Conservation (phyloP, 2,888 invertebrate genomes). For the Zaprionus lineosus region DNA sequence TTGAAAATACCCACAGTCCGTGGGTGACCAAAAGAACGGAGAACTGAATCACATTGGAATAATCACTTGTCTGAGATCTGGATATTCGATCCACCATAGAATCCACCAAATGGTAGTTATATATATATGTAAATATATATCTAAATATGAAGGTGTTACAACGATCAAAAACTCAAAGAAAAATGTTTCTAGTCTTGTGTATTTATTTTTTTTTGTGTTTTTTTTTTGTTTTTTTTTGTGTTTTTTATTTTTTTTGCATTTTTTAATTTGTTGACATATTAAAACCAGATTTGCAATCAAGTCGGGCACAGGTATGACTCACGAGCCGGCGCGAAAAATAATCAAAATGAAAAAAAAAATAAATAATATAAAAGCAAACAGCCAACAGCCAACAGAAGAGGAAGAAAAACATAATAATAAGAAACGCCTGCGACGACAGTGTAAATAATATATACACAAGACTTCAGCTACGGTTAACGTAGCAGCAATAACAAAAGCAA, state of each 20-base stretch:
- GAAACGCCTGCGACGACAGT: slow-evolving; percentile 59
- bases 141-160: no score
- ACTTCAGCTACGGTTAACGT: slow-evolving; percentile 13
- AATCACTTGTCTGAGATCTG: no score
- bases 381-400: slow-evolving; percentile 42
- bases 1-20: no score
- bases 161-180: background rate
- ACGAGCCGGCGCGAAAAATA: slow-evolving; percentile 65
- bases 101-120: no score
- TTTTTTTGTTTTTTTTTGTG: background rate
- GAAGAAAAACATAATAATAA: slow-evolving; percentile 43
- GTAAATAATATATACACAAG: slow-evolving; percentile 50
- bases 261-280: slow-evolving; percentile 73
- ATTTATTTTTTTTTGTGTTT: background rate
- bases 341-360: slow-evolving; percentile 34
- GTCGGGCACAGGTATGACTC: slow-evolving; percentile 64
- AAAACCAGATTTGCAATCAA: slow-evolving; percentile 77
- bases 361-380: slow-evolving; percentile 3
- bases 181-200: background rate
- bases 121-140: no score
- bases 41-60: no score
- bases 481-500: slow-evolving; percentile 34
- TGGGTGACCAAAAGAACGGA: no score
- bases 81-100: no score
- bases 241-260: slow-evolving; percentile 3